These are phyloP conservation scores for Cataglyphis livida DNA, from an alignment of 2,888 invertebrate genomes.

Conservation along the genomic window DNA sequence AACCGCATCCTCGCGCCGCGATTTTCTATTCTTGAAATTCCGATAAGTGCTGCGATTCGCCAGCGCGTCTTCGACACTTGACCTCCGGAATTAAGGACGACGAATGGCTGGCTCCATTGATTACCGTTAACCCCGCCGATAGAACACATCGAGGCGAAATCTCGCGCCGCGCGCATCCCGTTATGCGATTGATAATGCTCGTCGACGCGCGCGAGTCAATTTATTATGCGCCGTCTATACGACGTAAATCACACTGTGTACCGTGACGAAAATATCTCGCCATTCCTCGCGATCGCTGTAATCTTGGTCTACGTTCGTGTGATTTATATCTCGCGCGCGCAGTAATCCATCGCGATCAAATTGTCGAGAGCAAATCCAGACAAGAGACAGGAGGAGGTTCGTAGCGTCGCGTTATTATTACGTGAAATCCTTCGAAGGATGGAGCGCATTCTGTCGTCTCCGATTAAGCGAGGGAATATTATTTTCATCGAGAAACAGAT, in stretches of 20 bases:
- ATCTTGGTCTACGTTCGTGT: constrained; percentile 17
- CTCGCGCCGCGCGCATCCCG: constrained; percentile 55
- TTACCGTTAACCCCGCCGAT: constrained; percentile 68
- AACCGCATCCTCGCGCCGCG: neutral
- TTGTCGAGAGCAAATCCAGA: constrained; percentile 35
- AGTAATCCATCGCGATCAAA: constrained; percentile 44
- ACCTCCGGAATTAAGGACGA: constrained; percentile 65
- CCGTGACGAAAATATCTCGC: constrained; percentile 55
- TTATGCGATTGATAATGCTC: constrained; percentile 69
- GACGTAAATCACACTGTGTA: constrained; percentile 46
- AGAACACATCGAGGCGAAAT: constrained; percentile 50
- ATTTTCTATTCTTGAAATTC: constrained; percentile 29
- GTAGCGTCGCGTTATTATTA: constrained; percentile 20
- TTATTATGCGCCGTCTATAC: constrained; percentile 59
- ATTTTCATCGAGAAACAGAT: neutral
- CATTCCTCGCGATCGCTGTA: constrained; percentile 37
- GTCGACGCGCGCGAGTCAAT: constrained; percentile 62
- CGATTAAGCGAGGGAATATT: constrained; percentile 15
- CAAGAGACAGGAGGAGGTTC: neutral
- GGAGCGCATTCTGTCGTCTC: neutral
- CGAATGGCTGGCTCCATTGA: constrained; percentile 60
- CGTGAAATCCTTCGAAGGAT: neutral
- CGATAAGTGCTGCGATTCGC: constrained; percentile 27
- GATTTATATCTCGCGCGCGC: constrained; percentile 32
- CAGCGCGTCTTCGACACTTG: constrained; percentile 53